Base-by-base conservation (phyloP, 2,888 invertebrate genomes). In the Epistrophe eligans region DNA sequence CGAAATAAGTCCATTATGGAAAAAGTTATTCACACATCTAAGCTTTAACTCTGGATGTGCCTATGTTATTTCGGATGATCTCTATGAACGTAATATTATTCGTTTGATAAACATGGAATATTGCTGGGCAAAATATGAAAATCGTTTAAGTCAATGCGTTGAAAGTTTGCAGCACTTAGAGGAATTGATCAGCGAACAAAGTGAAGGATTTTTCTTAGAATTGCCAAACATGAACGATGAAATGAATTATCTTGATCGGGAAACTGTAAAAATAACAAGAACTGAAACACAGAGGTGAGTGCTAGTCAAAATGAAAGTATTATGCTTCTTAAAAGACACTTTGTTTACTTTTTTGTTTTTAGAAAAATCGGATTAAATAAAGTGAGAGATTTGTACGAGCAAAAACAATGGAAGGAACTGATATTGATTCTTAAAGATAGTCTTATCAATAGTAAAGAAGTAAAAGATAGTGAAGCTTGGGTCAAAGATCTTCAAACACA, bases 331-430 rank as follows among this genome's bases (percentile, higher is more conserved):
- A 13, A 19, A 11, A 19, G n/a, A n/a, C 0, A 11, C 9, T 45
- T 58, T 9, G 24, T 24, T 24, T 24, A 24, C 24, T 9, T 93
- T 15, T 19, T 6, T 19, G 38, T 92, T 83, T 91, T 94, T 88
- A 93, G 94, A 87, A 94, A 94, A 90, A 94, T 94, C 88, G 93
- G 93, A 88, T 91, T 97, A 32, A 94, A 95, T 15, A 95, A 95
- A 89, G 95, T 97, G 0, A 94, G 95, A 91, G 94, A 94, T 77
- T 92, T 96, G n/a, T 96, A 95, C 91, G 94, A 95, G 28, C 93
- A 93, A 19, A 94, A 95, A 55, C 94, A 94, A 70, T 97, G 95
- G 91, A 93, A 94, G 24, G 95, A 96, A 89, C 94, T 97, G 0
- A 94, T 96, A 19, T 93, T 94, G 19, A 95, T 97, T 88, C 92